Percentiles rank a stretch among this genome's conserved stretches.
Conservation (phyloP, 1,140 invertebrate species). For the Euura lappo region DNA sequence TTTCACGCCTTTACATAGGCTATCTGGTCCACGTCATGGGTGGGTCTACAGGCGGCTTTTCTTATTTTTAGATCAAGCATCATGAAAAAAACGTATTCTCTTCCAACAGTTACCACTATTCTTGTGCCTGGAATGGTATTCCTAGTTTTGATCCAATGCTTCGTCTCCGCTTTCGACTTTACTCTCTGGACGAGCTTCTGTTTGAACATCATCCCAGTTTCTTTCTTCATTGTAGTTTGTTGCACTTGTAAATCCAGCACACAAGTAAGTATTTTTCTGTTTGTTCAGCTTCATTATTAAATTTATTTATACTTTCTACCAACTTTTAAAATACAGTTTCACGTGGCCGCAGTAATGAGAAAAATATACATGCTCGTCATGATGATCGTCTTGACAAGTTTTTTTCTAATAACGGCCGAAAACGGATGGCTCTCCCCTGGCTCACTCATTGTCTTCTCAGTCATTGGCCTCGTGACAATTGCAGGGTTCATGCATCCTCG, state of each 20-base stretch:
- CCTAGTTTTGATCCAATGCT: slow-evolving; percentile 96
- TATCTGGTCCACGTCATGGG: slow-evolving; percentile 78
- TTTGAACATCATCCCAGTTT: slow-evolving; percentile 85
- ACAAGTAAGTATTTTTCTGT: slow-evolving; percentile 71
- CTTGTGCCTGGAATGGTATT: slow-evolving; percentile 93
- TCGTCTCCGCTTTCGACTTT: slow-evolving; percentile 88
- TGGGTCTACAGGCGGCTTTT: slow-evolving; percentile 25
- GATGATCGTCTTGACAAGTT: slow-evolving; percentile 91
- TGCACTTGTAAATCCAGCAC: slow-evolving; percentile 91
- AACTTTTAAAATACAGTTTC: no score
- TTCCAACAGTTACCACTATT: slow-evolving; percentile 88
- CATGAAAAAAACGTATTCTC: background rate
- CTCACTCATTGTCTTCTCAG: slow-evolving; percentile 76
- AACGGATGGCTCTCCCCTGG: slow-evolving; percentile 82
- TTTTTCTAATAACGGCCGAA: slow-evolving; percentile 78
- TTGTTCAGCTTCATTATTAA: background rate
- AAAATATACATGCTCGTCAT: slow-evolving; percentile 86
- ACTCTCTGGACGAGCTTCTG: slow-evolving; percentile 90
- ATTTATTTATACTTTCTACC: no score
- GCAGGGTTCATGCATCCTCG: slow-evolving; percentile 83
- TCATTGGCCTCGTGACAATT: slow-evolving; percentile 69
- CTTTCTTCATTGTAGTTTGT: slow-evolving; percentile 90
- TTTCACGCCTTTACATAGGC: slow-evolving; percentile 92
- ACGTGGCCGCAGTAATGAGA: slow-evolving; percentile 77
- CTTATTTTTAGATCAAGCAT: no score